A percentile compares a stretch with the other conserved stretches of the same genome.
phyloP scores from a whole-genome alignment of 1,140 invertebrate species.

The Meloidogyne chitwoodi region DNA sequence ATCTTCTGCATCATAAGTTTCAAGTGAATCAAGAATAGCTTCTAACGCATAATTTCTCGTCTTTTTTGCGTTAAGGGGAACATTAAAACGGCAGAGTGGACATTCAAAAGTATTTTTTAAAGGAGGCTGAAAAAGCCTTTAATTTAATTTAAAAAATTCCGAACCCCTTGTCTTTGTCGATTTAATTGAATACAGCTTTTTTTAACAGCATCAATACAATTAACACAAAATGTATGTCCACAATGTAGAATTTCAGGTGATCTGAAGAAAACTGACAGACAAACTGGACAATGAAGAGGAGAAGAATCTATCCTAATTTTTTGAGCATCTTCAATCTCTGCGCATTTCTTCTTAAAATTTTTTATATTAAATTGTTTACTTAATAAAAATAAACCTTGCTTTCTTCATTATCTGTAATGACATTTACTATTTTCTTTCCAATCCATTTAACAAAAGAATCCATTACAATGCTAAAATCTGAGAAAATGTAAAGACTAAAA shows the following conservation, averaged over 20 bases:
- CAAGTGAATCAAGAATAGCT: slow-evolving; percentile 24
- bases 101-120: slow-evolving; percentile 24
- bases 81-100: slow-evolving; percentile 16
- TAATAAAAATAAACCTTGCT: not conserved
- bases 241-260: slow-evolving; percentile 27
- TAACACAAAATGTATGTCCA: slow-evolving; percentile 26
- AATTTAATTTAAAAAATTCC: not conserved
- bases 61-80: not conserved
- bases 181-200: not conserved
- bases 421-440: not conserved
- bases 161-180: not conserved
- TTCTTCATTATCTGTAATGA: not conserved
- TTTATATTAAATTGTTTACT: not conserved
- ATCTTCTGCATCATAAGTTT: slow-evolving; percentile 7
- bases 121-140: not conserved
- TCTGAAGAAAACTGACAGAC: slow-evolving; percentile 22
- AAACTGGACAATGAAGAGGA: slow-evolving; percentile 30
- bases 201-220: slow-evolving; percentile 9
- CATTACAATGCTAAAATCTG: not conserved
- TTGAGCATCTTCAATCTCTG: slow-evolving; percentile 30
- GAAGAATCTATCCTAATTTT: slow-evolving; percentile 33
- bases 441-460: not conserved
- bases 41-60: slow-evolving; percentile 26
- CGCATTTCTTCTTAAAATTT: slow-evolving; percentile 12
- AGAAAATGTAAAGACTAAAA: not conserved